These are phyloP conservation scores for Porites lobata DNA, from an alignment of 92 coral and sea anemone genomes.

Conservation along the genomic window DNA sequence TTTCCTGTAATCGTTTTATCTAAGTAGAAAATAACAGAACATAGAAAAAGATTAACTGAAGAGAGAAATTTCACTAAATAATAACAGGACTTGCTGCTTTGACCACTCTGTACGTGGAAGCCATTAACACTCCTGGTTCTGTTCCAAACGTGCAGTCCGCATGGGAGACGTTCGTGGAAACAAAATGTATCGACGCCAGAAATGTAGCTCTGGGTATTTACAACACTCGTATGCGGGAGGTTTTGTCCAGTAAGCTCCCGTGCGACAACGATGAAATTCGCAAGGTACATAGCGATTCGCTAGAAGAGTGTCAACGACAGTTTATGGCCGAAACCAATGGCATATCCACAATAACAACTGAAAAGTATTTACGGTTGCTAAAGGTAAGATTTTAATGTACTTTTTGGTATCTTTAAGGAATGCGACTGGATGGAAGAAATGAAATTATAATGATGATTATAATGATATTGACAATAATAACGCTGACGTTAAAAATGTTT, in stretches of 20 bases:
- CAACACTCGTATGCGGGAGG: constrained; percentile 23
- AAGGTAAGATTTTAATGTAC: constrained; percentile 29
- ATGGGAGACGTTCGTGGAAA: constrained; percentile 71
- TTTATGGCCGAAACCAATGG: constrained; percentile 58
- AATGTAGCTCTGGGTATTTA: constrained; percentile 18
- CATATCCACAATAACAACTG: constrained; percentile 55
- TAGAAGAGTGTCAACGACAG: constrained; percentile 25
- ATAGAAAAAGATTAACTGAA: too few species aligned
- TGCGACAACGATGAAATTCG: constrained; percentile 62
- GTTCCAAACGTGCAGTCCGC: constrained; percentile 77
- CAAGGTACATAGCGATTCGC: constrained; percentile 39
- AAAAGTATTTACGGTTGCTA: constrained; percentile 41
- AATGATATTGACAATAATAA: too few species aligned
- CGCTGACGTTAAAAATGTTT: too few species aligned
- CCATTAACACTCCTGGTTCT: constrained; percentile 78
- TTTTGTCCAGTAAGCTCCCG: constrained; percentile 33
- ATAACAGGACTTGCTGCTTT: constrained; percentile 70
- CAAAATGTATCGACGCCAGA: constrained; percentile 54
- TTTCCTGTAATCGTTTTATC: too few species aligned
- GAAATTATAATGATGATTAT: too few species aligned
- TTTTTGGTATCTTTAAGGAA: too few species aligned
- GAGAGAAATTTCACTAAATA: neutral
- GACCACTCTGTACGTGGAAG: constrained; percentile 62
- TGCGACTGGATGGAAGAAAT: too few species aligned
- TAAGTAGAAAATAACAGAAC: too few species aligned